Evolutionary conservation across 2,113 vertebrate species (phyloP), one percentile per base, ranked within the genome.

Genomic region (Herpetotheres cachinnans): DNA sequence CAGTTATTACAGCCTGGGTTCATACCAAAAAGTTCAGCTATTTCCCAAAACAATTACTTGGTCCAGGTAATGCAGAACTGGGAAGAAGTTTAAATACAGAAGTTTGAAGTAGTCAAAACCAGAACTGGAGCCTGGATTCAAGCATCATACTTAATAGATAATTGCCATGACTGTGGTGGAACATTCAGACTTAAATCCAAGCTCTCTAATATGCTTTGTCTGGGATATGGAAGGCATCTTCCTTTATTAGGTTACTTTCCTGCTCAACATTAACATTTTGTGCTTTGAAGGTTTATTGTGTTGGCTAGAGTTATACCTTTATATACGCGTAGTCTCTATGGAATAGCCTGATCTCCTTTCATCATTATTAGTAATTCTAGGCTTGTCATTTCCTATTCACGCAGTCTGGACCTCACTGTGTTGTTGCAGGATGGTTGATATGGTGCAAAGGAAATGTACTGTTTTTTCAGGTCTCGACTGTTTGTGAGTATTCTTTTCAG

Each of bases 181-280:
- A 94, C 71, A 69, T 59, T 94, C 58, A 97, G 94, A 91, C 88
- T 94, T 83, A 95, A 91, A 93, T 71, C 50, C 82, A 86, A 80
- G 78, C 82, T 90, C 70, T 91, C 66, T 96, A 95, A 95, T 97
- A 70, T 38, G 78, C 86, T 94, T 95, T 93, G 89, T 96, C 94
- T 95, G 93, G 93, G 42, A 50, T 59, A 70, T 87, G 89, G 95
- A 96, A 95, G 87, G 49, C 89, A 95, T 97, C 93, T 94, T 95
- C 95, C 82, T 97, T 95, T 97, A 97, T 97, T 97, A 97, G 42
- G 94, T 97, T 97, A 95, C 62, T 70, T 96, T 94, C 89, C 89
- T 97, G 84, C 66, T 87, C 89, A 59, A 67, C 84, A 85, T 95
- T 95, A 97, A 89, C 74, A 85, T 95, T 88, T 91, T 0, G 3